Conservation (phyloP, 2,888 invertebrate genomes). For the Agrochola lota region DNA sequence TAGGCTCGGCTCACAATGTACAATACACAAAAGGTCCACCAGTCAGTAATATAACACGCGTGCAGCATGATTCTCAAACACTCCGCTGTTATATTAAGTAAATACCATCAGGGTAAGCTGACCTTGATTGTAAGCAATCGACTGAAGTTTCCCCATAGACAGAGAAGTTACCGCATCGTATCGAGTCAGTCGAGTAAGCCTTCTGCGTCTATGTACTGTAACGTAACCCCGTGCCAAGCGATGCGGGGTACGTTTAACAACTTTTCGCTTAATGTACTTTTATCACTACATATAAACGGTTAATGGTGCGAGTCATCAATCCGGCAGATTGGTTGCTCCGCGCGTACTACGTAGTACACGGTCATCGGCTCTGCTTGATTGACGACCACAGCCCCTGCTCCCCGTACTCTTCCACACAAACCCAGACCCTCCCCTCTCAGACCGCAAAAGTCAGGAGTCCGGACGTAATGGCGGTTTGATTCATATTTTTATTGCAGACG, state of each 20-base stretch:
- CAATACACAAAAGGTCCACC: conserved; percentile 8
- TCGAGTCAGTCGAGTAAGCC: neutral
- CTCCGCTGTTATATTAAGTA: neutral
- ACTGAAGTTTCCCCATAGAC: neutral
- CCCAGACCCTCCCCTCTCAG: neutral
- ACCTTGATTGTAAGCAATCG: neutral
- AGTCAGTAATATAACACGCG: neutral
- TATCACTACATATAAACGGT: conserved; percentile 47
- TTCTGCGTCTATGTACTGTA: conserved; percentile 11
- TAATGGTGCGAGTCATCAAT: conserved; percentile 50
- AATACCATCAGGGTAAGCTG: neutral
- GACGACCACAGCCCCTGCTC: conserved; percentile 48
- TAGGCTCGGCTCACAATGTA: too few species aligned
- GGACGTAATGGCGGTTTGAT: conserved; percentile 71
- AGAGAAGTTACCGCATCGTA: too few species aligned
- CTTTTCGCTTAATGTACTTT: conserved; percentile 53
- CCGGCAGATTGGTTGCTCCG: conserved; percentile 21
- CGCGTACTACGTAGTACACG: conserved; percentile 10
- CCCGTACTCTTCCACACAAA: neutral
- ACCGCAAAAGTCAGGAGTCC: neutral
- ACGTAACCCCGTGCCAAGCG: neutral
- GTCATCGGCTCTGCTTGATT: conserved; percentile 56
- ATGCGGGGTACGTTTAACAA: conserved; percentile 28
- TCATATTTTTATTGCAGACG: conserved; percentile 71
- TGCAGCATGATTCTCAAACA: neutral